Evolutionary conservation across 2,797 vertebrate species (phyloP), one percentile per base, ranked within the genome.

Genomic region (Gephyroberyx darwinii): DNA sequence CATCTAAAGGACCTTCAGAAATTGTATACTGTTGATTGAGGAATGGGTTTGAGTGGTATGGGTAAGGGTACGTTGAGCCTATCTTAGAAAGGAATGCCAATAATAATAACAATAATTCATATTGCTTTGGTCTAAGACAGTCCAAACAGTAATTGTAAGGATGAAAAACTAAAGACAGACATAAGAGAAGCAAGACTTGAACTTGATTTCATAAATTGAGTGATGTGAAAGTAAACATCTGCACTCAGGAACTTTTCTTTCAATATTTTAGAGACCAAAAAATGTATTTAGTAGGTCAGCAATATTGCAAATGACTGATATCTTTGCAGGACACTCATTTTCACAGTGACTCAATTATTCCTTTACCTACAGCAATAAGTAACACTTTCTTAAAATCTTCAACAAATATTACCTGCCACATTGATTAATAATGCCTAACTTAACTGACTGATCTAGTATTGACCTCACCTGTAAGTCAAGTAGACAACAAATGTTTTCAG

Each of bases 371-470:
- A 16, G 14, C 14, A 45, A 45, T 45, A 45, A 35, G 33, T 6
- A 35, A 41, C 39, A 41, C 39, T 52, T 54, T 65, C 20, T 50
- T 69, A 14, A 58, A 30, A 37, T 37, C 2, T 20, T 71, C 12
- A 56, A 58, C 22, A 33, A 51, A 54, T 53, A 59, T 9, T 8
- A 30, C 31, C 35, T 30, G 8, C n/a, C 41, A 65, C 16, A 58
- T 68, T 58, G 8, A 69, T 55, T 60, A 19, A 55, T 5, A 55
- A 56, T 55, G 50, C 13, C n/a, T 52, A 30, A 69, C 14, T 31
- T 43, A n/a, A 17, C 45, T 69, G 13, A 22, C 41, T 19, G 10
- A 54, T 41, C 26, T 47, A 10, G 3, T 45, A 52, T 31, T 69
- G 43, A 65, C 35, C 43, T 62, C 48, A 70, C 20, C 8, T 17